Evolutionary conservation across 2,797 vertebrate genomes (phyloP), one percentile per base, ranked within the genome.

Genomic region (Apogon talboti): DNA sequence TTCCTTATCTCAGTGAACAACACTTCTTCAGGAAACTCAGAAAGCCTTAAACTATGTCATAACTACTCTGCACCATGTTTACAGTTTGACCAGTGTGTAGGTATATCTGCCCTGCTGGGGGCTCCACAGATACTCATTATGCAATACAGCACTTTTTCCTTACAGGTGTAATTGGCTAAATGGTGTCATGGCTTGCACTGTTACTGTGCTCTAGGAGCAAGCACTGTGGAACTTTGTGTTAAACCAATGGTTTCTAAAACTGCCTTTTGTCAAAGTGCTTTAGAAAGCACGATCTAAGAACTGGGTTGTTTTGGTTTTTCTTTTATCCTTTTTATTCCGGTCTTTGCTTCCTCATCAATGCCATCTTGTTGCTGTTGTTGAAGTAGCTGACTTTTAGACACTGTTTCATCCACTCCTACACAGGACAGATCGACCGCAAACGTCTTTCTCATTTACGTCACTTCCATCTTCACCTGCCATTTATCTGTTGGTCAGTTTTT

Each of bases 81-180:
- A 93, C 92, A 87, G 90, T 89, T 66, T 50, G 68, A 89, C 91
- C 77, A 89, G 87, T 84, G 83, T 90, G 84, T 79, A 87, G 85
- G 90, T 87, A 61, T 87, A 71, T 33, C 40, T 56, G 71, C 69
- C 78, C 66, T 47, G 53, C 11, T 10, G 21, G 19, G 37, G 80
- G 81, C 59, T 56, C 75, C 68, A 90, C 89, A 92, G 76, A 91
- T 85, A 82, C 86, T 90, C 90, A 84, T 78, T 91, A 94, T 93
- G 93, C 92, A 94, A 93, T 91, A 91, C 81, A 87, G 91, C 93
- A 93, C 93, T 94, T 93, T 94, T 83, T 87, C 85, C 88, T 89
- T 87, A 77, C 81, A 88, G 86, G 88, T 92, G 86, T 90, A 69
- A 83, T 87, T 86, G 81, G 90, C 81, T 87, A 85, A 84, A 78